Conservation (phyloP, 2,797 vertebrate species). For the Micrastur ruficollis region DNA sequence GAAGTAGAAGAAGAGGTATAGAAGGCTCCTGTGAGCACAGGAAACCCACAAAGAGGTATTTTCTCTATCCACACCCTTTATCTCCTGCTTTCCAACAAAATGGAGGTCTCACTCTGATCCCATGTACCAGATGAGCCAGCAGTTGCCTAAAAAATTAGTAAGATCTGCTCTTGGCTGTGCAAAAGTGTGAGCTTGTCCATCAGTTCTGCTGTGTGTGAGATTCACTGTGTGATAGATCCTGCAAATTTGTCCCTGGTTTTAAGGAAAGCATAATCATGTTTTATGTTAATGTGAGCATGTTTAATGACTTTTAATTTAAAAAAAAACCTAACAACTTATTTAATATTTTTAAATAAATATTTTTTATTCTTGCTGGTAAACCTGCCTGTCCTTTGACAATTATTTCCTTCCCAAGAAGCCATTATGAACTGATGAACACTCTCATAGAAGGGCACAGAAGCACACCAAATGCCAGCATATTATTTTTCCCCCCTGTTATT, state of each 20-base stretch:
- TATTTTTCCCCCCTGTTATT: background rate
- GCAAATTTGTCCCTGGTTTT: background rate
- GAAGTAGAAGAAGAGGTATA: background rate
- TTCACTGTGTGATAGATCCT: background rate
- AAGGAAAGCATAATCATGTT: background rate
- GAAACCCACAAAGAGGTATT: background rate
- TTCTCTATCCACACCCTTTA: background rate
- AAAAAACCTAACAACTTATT: no score
- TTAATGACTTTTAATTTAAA: background rate
- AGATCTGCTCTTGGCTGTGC: background rate
- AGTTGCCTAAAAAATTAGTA: background rate
- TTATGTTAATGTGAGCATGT: background rate
- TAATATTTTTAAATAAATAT: background rate
- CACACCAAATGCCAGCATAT: background rate
- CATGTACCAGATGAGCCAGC: background rate
- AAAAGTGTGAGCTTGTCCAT: background rate
- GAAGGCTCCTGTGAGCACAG: background rate
- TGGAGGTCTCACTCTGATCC: background rate
- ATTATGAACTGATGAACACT: background rate
- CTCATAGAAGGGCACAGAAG: background rate
- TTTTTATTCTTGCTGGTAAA: background rate
- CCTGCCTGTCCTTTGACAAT: background rate
- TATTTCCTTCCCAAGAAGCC: background rate
- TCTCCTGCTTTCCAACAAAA: background rate
- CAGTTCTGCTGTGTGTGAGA: background rate